Percentiles rank a stretch among this genome's conserved stretches.
Conservation (phyloP, 1,140 invertebrate genomes). For the Drosophila hydei region DNA sequence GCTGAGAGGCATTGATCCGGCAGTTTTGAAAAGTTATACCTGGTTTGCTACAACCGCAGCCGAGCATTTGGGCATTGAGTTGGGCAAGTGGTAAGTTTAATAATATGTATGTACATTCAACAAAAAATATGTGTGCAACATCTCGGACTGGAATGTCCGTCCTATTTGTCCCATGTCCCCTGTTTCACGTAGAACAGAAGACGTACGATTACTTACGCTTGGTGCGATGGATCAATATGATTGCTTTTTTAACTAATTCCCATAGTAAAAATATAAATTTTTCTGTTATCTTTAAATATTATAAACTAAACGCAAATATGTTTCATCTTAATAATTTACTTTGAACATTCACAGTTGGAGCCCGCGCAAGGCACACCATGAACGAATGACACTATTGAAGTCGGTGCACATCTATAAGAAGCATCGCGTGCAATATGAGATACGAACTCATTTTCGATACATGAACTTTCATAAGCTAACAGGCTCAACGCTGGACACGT, state of each 20-base stretch:
- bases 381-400: slow-evolving; percentile 92
- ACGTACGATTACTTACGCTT: no score
- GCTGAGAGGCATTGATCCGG: slow-evolving; percentile 93
- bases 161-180: no score
- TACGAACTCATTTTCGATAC: slow-evolving; percentile 95
- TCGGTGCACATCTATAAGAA: slow-evolving; percentile 97
- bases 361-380: slow-evolving; percentile 89
- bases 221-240: no score
- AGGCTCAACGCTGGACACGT: slow-evolving; percentile 97
- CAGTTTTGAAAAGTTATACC: slow-evolving; percentile 94
- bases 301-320: no score
- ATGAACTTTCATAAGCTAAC: slow-evolving; percentile 94
- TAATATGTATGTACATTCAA: no score
- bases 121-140: background rate
- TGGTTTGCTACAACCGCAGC: slow-evolving; percentile 93
- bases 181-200: no score
- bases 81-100: slow-evolving; percentile 88
- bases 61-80: slow-evolving; percentile 90
- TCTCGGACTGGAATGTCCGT: no score
- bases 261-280: no score
- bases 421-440: slow-evolving; percentile 97
- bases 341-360: slow-evolving; percentile 87
- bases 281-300: no score
- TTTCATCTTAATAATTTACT: background rate
- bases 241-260: no score